Evolutionary conservation across 2,888 invertebrate genomes (phyloP).

Genomic region (Resseliella maxima): DNA sequence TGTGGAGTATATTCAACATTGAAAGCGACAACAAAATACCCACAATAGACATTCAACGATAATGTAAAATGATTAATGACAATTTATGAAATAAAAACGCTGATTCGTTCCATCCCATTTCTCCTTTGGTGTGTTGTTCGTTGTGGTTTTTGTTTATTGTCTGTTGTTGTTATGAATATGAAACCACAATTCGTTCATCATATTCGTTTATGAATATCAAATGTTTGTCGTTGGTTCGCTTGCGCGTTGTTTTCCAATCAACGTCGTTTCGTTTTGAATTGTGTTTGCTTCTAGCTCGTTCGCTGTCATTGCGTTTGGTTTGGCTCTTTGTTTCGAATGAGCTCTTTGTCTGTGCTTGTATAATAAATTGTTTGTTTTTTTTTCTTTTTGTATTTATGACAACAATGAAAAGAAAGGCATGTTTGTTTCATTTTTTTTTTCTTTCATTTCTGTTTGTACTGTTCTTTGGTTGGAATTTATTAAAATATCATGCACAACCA

Average conservation of each 20-base stretch:
- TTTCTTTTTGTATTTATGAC: constrained; percentile 8
- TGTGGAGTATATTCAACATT: background rate
- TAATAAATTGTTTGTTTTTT: constrained; percentile 1
- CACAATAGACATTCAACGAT: constrained; percentile 18
- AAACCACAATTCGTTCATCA: constrained; percentile 47
- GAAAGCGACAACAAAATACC: constrained; percentile 2
- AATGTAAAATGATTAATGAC: constrained; percentile 55
- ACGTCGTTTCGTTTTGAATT: constrained; percentile 33
- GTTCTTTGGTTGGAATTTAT: constrained; percentile 26
- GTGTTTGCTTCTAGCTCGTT: background rate
- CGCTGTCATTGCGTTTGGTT: background rate
- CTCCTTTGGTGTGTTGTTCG: background rate
- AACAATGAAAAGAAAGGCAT: constrained; percentile 36
- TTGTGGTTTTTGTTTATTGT: background rate
- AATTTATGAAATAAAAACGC: background rate
- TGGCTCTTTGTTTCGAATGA: background rate
- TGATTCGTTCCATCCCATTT: constrained; percentile 53
- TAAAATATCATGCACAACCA: constrained; percentile 38
- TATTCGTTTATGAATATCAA: constrained; percentile 47
- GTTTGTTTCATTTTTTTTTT: constrained; percentile 18
- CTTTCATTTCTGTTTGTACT: background rate
- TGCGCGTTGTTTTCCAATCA: constrained; percentile 19
- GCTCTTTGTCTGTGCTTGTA: constrained; percentile 40
- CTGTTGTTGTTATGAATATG: constrained; percentile 38
- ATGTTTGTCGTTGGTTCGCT: background rate